These are phyloP conservation scores for Episyrphus balteatus DNA, from an alignment of 1,140 invertebrate species.

Conservation along the genomic window DNA sequence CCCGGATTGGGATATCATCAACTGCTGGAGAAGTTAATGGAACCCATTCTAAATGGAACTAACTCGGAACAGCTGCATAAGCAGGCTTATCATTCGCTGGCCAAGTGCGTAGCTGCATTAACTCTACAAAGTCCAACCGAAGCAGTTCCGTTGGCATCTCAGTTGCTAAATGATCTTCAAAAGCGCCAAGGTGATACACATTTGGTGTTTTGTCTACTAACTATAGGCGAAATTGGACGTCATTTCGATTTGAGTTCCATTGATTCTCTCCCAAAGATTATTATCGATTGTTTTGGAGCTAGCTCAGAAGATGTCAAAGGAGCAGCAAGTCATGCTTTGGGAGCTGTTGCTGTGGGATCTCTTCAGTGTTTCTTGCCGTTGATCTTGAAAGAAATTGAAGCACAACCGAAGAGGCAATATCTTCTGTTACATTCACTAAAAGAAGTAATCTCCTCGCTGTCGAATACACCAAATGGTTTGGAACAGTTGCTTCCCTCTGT, in stretches of 20 bases:
- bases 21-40: conserved; percentile 60
- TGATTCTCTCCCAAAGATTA: conserved; percentile 57
- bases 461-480: conserved; percentile 61
- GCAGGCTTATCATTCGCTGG: conserved; percentile 82
- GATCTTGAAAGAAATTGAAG: conserved; percentile 86
- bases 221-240: conserved; percentile 92
- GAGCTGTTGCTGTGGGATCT: conserved; percentile 91
- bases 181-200: conserved; percentile 61
- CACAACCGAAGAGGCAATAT: conserved; percentile 89
- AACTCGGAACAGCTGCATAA: conserved; percentile 43
- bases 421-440: conserved; percentile 92
- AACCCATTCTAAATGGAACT: conserved; percentile 38
- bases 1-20: conserved; percentile 70
- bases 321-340: conserved; percentile 91
- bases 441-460: conserved; percentile 88
- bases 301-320: conserved; percentile 84
- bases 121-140: conserved; percentile 65
- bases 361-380: conserved; percentile 88
- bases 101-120: conserved; percentile 89
- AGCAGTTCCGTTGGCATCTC: conserved; percentile 68
- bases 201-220: conserved; percentile 82
- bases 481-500: conserved; percentile 75
- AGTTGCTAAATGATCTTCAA: conserved; percentile 76
- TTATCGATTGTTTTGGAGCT: conserved; percentile 64
- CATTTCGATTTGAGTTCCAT: conserved; percentile 80